Percentiles rank a stretch among this genome's conserved stretches.
phyloP scores from a whole-genome alignment of 2,888 invertebrate genomes.

The Eupithecia vulgata region DNA sequence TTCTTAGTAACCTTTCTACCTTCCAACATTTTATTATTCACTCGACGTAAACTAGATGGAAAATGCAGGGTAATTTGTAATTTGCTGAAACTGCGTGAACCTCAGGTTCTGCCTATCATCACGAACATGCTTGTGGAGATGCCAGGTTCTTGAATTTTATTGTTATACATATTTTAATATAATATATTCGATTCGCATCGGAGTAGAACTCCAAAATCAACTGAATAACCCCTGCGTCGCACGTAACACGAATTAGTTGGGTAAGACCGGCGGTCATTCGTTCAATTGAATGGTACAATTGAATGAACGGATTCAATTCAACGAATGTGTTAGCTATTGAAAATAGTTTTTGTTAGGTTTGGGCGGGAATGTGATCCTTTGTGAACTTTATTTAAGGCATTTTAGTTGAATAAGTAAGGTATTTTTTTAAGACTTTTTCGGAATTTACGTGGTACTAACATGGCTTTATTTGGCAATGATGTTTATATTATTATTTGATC shows the following conservation, averaged over 20 bases:
- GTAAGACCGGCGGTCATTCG: constrained; percentile 60
- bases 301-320: constrained; percentile 53
- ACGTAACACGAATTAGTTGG: constrained; percentile 63
- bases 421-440: not conserved
- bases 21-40: not conserved
- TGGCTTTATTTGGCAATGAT: not conserved
- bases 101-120: too few species aligned
- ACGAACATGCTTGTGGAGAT: too few species aligned
- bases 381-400: constrained; percentile 7
- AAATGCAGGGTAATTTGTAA: not conserved
- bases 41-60: not conserved
- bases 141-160: too few species aligned
- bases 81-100: too few species aligned
- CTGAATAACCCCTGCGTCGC: constrained; percentile 44
- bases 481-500: not conserved
- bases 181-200: not conserved
- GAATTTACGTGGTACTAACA: not conserved
- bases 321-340: constrained; percentile 45
- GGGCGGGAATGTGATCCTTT: not conserved
- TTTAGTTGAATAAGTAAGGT: constrained; percentile 2
- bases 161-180: too few species aligned
- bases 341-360: constrained; percentile 14
- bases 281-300: constrained; percentile 57
- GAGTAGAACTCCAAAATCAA: constrained; percentile 1
- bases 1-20: not conserved